A percentile compares a stretch with the other conserved stretches of the same genome.
Evolutionary conservation across 2,797 vertebrate species (phyloP).

Genomic region (Sandelia bainsii): DNA sequence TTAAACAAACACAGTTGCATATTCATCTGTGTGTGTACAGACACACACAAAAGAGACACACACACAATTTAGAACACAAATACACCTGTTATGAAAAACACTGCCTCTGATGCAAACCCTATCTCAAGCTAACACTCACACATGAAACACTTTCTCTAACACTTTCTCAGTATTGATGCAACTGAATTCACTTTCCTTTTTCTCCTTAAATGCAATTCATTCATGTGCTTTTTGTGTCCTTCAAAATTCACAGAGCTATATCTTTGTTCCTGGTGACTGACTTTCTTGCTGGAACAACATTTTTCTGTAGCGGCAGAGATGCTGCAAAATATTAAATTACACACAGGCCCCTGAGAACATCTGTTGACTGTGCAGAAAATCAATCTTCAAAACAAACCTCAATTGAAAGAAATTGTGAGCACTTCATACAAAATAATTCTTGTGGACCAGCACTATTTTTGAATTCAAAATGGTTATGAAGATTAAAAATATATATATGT

Average conservation of each 20-base stretch:
- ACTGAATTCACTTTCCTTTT: constrained; percentile 33
- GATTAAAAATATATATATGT: not conserved
- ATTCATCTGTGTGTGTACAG: constrained; percentile 30
- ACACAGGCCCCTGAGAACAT: constrained; percentile 14
- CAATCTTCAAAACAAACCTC: constrained; percentile 36
- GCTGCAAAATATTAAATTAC: constrained; percentile 34
- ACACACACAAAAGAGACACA: constrained; percentile 11
- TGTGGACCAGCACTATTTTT: constrained; percentile 26
- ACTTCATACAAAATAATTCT: constrained; percentile 10
- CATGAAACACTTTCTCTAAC: constrained; percentile 41
- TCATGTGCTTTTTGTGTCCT: constrained; percentile 36
- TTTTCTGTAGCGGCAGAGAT: constrained; percentile 12
- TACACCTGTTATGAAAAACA: constrained; percentile 37
- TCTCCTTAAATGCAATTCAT: constrained; percentile 1
- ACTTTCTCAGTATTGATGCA: not conserved
- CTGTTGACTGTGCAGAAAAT: constrained; percentile 32
- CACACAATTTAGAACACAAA: constrained; percentile 13
- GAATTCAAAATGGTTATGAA: constrained; percentile 5
- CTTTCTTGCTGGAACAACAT: constrained; percentile 10
- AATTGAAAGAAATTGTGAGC: not conserved
- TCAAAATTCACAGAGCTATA: constrained; percentile 6
- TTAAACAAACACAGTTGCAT: constrained; percentile 68
- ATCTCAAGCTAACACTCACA: constrained; percentile 29
- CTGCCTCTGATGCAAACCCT: constrained; percentile 42
- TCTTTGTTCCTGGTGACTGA: constrained; percentile 18